Percentiles rank a stretch among this genome's conserved stretches.
phyloP scores from a whole-genome alignment of 2,888 invertebrate species.

The Drosophila hawaiiensis region DNA sequence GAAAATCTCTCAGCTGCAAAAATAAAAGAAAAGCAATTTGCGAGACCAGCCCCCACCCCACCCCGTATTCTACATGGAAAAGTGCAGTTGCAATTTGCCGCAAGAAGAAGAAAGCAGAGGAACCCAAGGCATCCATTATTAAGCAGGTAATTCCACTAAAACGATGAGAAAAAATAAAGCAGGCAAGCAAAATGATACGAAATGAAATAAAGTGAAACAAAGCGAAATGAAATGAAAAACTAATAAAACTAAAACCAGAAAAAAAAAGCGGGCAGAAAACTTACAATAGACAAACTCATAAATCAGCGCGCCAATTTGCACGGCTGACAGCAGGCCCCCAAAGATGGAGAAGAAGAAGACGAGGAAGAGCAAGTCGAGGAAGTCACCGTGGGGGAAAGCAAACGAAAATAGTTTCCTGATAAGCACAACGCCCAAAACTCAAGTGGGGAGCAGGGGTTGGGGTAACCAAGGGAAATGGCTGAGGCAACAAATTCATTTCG shows the following conservation, averaged over 20 bases:
- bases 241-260: constrained; percentile 74
- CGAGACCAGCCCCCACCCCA: not conserved
- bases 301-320: constrained; percentile 79
- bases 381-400: constrained; percentile 33
- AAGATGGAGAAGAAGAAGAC: constrained; percentile 27
- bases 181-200: constrained; percentile 45
- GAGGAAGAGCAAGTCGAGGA: constrained; percentile 31
- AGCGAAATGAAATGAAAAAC: constrained; percentile 77
- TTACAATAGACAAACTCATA: constrained; percentile 76
- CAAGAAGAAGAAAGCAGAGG: constrained; percentile 12
- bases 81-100: constrained; percentile 41
- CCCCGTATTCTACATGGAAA: not conserved
- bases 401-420: constrained; percentile 49
- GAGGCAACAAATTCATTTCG: constrained; percentile 81
- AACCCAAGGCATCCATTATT: constrained; percentile 64
- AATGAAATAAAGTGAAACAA: constrained; percentile 65
- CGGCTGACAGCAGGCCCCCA: constrained; percentile 64
- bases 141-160: constrained; percentile 77
- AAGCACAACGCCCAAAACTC: constrained; percentile 38
- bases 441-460: not conserved
- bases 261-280: constrained; percentile 38
- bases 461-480: constrained; percentile 23
- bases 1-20: constrained; percentile 19
- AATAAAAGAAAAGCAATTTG: not conserved
- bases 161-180: constrained; percentile 55